Conservation (phyloP, 2,113 vertebrate species). For the Conger conger region DNA sequence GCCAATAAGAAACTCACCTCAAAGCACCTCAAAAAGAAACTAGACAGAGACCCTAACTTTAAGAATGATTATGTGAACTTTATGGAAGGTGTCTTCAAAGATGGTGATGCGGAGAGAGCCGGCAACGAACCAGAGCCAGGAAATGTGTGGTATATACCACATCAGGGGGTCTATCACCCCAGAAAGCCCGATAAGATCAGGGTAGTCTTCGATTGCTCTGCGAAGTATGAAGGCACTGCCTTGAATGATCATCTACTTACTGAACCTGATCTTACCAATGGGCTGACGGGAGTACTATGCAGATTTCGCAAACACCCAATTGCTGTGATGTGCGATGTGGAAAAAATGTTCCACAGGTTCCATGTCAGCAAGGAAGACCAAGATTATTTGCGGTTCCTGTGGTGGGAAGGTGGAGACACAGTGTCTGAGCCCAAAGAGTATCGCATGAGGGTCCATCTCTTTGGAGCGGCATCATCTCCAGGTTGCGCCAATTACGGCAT, state of each 20-base stretch:
- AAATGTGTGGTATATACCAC: conserved; percentile 17
- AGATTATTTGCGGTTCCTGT: conserved; percentile 8
- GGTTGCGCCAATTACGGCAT: conserved; percentile 17
- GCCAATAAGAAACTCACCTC: conserved; percentile 20
- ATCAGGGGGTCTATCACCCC: conserved; percentile 10
- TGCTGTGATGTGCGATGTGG: conserved; percentile 14
- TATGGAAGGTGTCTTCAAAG: conserved; percentile 8
- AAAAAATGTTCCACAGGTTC: conserved; percentile 25
- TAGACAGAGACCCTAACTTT: background rate
- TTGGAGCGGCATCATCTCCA: conserved; percentile 1
- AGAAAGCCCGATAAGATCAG: background rate
- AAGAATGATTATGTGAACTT: conserved; percentile 4
- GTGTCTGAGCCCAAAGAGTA: conserved; percentile 5
- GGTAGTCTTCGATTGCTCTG: too few species aligned
- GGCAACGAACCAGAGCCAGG: background rate
- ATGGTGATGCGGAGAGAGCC: conserved; percentile 1
- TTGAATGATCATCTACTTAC: conserved; percentile 11
- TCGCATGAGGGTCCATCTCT: conserved; percentile 5
- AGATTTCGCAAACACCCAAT: conserved; percentile 3
- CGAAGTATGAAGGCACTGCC: conserved; percentile 2
- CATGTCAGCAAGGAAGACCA: background rate
- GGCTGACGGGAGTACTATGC: conserved; percentile 19
- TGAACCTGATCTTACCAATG: conserved; percentile 19
- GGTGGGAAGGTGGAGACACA: conserved; percentile 9
- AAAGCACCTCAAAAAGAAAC: conserved; percentile 2